Evolutionary conservation across 2,888 invertebrate genomes (phyloP), one percentile per base, ranked within the genome.

Genomic region (Drosophila robusta): DNA sequence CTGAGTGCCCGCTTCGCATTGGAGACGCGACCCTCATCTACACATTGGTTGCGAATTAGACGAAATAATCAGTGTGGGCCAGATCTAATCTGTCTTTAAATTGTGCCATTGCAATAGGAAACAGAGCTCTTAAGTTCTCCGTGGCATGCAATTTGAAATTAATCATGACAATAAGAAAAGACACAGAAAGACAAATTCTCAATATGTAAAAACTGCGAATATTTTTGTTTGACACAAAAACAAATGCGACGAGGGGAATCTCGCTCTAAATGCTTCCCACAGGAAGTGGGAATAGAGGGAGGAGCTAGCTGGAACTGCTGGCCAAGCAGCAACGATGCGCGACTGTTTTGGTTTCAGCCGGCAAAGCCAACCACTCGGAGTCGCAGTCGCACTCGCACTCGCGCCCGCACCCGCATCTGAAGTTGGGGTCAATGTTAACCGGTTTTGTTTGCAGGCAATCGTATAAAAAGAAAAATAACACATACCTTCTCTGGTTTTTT

Each of bases 401-500:
- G n/a, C 18, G 18, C 16, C 45, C 46, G 46, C 41, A 69, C 46
- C 51, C 54, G 69, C 70, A 62, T 65, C 39, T 46, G n/a, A 16
- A 41, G 44, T 34, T 50, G 60, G 58, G 49, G 54, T 44, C 57
- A 60, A 50, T 75, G 42, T 44, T 45, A 87, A 82, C 87, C 85
- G 78, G 87, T 84, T 80, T 61, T 44, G 36, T 50, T 60, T 9
- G 26, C n/a, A 24, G 12, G 18, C 29, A 9, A 45, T 42, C 3
- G 18, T 38, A 26, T 12, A 14, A 22, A 42, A 4, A 39, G 1
- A 12, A 16, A 2, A 44, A 14, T 18, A 18, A 18, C 18, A 93
- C 94, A 92, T 92, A 96, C 96, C 94, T 95, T 95, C 76, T 94
- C 94, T 63, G 93, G 93, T 77, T 94, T 94, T 74, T 93, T 94